Percentiles rank a stretch among this genome's conserved stretches.
Conservation (phyloP, 2,113 vertebrate species). For the Desmodus rotundus region DNA sequence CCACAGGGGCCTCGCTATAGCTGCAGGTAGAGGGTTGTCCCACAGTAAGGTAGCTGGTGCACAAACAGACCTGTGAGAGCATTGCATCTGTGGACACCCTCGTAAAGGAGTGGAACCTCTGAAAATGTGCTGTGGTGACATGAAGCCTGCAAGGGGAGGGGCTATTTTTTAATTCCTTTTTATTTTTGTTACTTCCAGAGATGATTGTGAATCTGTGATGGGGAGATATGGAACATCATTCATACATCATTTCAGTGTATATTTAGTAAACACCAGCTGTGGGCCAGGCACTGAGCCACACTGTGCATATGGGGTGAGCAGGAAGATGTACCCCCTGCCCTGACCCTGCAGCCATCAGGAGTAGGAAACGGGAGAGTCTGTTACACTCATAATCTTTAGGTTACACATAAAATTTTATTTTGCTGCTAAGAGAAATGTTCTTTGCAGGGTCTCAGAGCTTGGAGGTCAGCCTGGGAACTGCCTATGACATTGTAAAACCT, state of each 20-base stretch:
- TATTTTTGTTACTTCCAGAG: conserved; percentile 18
- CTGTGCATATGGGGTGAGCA: not conserved
- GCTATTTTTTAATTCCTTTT: not conserved
- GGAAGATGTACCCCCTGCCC: not conserved
- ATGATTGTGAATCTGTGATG: not conserved
- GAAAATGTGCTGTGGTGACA: not conserved
- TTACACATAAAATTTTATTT: not conserved
- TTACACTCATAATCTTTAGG: not conserved
- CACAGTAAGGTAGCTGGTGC: not conserved
- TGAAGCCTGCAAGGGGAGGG: not conserved
- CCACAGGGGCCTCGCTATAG: not conserved
- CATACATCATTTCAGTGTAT: not conserved
- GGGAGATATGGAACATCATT: not conserved
- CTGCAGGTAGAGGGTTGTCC: not conserved
- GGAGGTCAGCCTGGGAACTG: not conserved
- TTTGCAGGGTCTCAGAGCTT: not conserved
- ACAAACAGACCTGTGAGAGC: not conserved
- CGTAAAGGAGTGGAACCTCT: not conserved
- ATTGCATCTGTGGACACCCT: not conserved
- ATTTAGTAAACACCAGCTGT: not conserved
- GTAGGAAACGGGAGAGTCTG: not conserved
- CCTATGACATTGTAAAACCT: not conserved
- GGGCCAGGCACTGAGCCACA: not conserved
- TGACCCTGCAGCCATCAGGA: not conserved
- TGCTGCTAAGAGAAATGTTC: not conserved